Evolutionary conservation across 1,140 invertebrate genomes (phyloP), one percentile per base, ranked within the genome.

Genomic region (Pygmarrhopalites habei): DNA sequence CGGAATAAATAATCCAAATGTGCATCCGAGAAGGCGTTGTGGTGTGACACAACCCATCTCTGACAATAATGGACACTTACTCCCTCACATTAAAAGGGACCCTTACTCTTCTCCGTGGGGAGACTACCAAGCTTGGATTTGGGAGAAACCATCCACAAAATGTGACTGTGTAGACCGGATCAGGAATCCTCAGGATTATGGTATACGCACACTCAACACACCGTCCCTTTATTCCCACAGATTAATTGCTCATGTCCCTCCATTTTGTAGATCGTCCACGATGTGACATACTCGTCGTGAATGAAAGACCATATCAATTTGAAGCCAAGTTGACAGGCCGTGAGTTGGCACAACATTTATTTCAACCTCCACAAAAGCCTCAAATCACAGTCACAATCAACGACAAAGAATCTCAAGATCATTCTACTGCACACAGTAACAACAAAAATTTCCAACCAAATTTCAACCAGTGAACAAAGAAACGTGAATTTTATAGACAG

Each of bases 21-120:
- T 12, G 14, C n/a, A n/a, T n/a, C n/a, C n/a, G n/a, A 19, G 4
- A 12, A 5, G 23, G 32, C 17, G 4, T 15, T 15, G 14, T 12
- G 35, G 17, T 14, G 12, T 12, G 4, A 46, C 59, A 35, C 26
- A 61, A 39, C 19, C 53, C n/a, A 61, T 61, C 2, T 46, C 32
- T 28, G 26, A 61, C 25, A 30, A 35, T 25, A 29, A 41, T 7
- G 59, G 59, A n/a, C 59, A 61, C 25, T 25, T 61, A 4, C 49
- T 61, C 15, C 59, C 59, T 2, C 25, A 39, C 21, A 26, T 61
- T 30, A 46, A 46, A 3, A 15, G 59, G 17, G 2, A 14, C 2
- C n/a, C n/a, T n/a, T 19, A 12, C 28, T 30, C 53, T 2, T 60
- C 29, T 2, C 44, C 58, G 4, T 52, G 44, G 58, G 59, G 59